phyloP scores from a whole-genome alignment of 2,888 invertebrate genomes.

The Sipunculus nudus region DNA sequence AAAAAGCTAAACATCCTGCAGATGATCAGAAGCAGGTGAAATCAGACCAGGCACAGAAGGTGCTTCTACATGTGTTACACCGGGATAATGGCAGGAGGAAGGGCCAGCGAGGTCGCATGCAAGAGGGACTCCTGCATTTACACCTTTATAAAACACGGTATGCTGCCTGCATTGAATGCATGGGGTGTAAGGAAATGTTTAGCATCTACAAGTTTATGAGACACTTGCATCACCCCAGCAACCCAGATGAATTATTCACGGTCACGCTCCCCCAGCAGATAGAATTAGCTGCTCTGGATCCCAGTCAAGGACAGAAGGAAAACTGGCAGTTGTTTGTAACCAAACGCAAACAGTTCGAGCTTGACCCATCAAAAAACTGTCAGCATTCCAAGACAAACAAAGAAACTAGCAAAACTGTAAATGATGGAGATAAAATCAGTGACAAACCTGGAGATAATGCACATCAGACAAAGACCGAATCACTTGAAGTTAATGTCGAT shows the following conservation, averaged over 20 bases:
- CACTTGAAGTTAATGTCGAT: too few relatives aligned
- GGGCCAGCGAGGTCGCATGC: slow-evolving; percentile 24
- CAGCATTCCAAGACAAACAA: too few relatives aligned
- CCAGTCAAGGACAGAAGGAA: slow-evolving; percentile 43
- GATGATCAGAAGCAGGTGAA: too few relatives aligned
- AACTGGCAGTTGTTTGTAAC: slow-evolving; percentile 49
- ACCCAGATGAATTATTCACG: slow-evolving; percentile 44
- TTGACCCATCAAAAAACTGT: too few relatives aligned
- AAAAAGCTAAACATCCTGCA: too few relatives aligned
- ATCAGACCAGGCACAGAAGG: neutral
- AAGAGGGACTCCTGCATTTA: slow-evolving; percentile 50
- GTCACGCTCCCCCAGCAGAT: slow-evolving; percentile 48
- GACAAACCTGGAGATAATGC: too few relatives aligned
- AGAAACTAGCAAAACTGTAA: too few relatives aligned
- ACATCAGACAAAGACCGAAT: too few relatives aligned
- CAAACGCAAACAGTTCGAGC: slow-evolving; percentile 24
- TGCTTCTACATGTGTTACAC: slow-evolving; percentile 44
- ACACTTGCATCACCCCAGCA: slow-evolving; percentile 55
- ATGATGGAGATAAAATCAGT: too few relatives aligned
- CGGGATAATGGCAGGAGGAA: slow-evolving; percentile 42
- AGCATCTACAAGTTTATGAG: slow-evolving; percentile 53
- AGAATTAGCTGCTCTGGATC: slow-evolving; percentile 44
- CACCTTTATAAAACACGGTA: slow-evolving; percentile 47
- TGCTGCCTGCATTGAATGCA: slow-evolving; percentile 56
- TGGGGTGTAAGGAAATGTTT: slow-evolving; percentile 54